A percentile compares a stretch with the other conserved stretches of the same genome.
These are phyloP conservation scores for Ctenochaetus hawaiiensis DNA, from an alignment of 2,797 vertebrate species.

Conservation along the genomic window DNA sequence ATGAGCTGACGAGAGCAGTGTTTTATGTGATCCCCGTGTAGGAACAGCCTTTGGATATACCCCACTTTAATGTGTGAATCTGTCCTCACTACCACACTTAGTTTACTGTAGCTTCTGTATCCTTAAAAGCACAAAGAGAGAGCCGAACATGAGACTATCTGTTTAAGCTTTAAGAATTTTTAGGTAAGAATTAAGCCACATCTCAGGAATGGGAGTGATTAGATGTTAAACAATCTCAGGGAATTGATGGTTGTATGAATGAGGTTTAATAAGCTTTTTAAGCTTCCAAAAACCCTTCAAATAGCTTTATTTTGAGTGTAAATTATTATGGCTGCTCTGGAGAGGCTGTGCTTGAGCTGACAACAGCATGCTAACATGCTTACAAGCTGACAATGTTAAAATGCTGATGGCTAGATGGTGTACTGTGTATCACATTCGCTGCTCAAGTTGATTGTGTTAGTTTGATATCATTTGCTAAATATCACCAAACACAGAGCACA, in stretches of 20 bases:
- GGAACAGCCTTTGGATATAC: conserved; percentile 14
- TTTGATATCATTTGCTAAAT: too few relatives aligned
- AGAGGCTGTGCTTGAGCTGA: too few relatives aligned
- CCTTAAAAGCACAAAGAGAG: not conserved
- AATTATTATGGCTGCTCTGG: too few relatives aligned
- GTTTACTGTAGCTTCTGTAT: not conserved
- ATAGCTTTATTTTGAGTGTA: not conserved
- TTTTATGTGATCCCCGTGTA: conserved; percentile 25
- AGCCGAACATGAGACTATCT: not conserved
- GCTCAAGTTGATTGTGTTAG: too few relatives aligned
- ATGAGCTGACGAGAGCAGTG: conserved; percentile 28
- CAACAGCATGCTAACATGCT: too few relatives aligned
- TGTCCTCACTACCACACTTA: conserved; percentile 6
- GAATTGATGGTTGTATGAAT: not conserved
- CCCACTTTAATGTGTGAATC: conserved; percentile 7
- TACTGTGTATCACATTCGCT: too few relatives aligned
- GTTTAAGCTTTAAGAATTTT: not conserved
- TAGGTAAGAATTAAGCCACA: not conserved
- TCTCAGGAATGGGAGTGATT: not conserved
- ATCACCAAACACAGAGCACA: too few relatives aligned
- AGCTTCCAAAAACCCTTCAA: not conserved
- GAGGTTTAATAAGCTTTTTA: not conserved
- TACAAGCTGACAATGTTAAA: too few relatives aligned
- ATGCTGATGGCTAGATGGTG: too few relatives aligned
- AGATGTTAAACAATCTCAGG: not conserved